Conservation (phyloP, 2,888 invertebrate genomes). For the Biston stratarius region DNA sequence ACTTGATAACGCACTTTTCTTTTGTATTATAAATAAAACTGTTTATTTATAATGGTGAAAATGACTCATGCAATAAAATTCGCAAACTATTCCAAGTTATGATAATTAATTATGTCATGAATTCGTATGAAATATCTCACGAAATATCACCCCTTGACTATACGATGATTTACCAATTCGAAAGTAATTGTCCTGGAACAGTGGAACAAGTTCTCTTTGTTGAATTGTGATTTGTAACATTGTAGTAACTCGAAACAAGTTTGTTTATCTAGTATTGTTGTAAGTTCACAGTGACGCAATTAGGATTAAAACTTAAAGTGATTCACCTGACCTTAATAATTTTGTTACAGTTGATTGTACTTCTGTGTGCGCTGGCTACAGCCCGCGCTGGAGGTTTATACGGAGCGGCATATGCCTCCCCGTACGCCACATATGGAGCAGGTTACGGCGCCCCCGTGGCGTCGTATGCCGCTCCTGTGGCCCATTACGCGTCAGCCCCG, state of each 20-base stretch:
- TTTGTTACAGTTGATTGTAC: conserved; percentile 78
- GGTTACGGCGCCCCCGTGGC: conserved; percentile 51
- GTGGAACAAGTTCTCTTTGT: conserved; percentile 22
- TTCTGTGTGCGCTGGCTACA: conserved; percentile 85
- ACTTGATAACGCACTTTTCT: neutral
- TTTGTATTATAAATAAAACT: neutral
- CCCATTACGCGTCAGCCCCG: conserved; percentile 49
- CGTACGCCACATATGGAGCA: conserved; percentile 47
- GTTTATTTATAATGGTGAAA: no score
- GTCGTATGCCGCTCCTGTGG: conserved; percentile 52
- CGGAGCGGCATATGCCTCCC: conserved; percentile 60
- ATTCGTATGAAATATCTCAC: no score
- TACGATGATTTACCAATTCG: neutral
- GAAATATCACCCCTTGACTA: neutral
- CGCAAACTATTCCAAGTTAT: no score
- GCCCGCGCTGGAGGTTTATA: conserved; percentile 84
- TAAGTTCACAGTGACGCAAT: conserved; percentile 30
- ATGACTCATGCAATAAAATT: no score
- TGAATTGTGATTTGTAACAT: conserved; percentile 25
- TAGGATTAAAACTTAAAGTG: conserved; percentile 23
- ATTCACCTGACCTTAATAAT: conserved; percentile 34
- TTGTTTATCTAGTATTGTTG: conserved; percentile 34
- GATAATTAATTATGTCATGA: no score
- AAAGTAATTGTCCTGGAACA: conserved; percentile 16
- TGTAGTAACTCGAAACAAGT: conserved; percentile 25